Percentiles rank a stretch among this genome's conserved stretches.
These are phyloP conservation scores for Pollenia amentaria DNA, from an alignment of 2,888 invertebrate genomes.

Conservation along the genomic window DNA sequence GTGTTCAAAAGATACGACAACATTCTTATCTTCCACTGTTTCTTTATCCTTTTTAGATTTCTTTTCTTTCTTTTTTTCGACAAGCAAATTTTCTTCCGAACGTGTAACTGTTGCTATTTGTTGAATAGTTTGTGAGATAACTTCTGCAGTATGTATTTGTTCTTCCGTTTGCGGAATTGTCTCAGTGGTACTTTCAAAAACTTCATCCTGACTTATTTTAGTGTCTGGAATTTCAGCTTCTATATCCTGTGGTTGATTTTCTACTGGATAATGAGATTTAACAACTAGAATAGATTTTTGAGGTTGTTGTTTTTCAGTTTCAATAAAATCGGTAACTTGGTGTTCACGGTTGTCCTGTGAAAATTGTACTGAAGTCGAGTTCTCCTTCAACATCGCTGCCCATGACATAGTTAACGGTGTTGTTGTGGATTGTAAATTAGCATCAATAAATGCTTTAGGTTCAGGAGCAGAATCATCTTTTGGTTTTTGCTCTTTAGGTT, in stretches of 20 bases:
- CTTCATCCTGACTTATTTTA: too few relatives aligned
- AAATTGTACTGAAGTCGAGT: neutral
- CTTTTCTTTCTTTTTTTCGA: constrained; percentile 52
- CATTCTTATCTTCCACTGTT: neutral
- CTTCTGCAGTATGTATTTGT: too few relatives aligned
- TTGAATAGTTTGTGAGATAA: too few relatives aligned
- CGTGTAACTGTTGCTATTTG: neutral
- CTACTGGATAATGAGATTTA: neutral
- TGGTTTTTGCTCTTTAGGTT: neutral
- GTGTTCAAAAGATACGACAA: neutral
- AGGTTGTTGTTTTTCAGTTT: neutral
- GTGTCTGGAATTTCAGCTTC: neutral
- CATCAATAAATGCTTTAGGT: neutral
- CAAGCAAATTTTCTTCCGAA: neutral
- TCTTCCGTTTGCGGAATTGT: too few relatives aligned
- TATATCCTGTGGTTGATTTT: too few relatives aligned
- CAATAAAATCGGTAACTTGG: constrained; percentile 11
- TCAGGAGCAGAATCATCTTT: neutral
- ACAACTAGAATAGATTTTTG: neutral
- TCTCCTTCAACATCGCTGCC: constrained; percentile 65
- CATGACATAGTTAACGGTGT: constrained; percentile 40
- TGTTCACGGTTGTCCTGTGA: neutral
- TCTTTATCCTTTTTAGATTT: constrained; percentile 21
- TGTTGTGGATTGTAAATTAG: neutral
- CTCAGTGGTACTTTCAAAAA: too few relatives aligned